Evolutionary conservation across 2,113 vertebrate genomes (phyloP).

Genomic region (Stigmatopora argus): DNA sequence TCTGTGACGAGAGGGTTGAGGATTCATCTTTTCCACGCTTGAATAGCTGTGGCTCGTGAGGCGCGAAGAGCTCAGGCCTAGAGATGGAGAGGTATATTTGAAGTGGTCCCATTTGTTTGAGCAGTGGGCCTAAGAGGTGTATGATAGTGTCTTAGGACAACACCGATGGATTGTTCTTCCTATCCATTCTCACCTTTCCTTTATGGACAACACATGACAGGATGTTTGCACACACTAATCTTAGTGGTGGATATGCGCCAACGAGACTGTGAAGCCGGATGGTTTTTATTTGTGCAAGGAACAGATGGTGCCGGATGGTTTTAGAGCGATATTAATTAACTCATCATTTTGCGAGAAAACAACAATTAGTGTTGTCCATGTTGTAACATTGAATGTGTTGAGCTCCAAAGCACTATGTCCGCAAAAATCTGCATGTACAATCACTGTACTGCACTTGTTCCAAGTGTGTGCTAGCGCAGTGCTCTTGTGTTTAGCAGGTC

Average conservation of each 20-base stretch:
- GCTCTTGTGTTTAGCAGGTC: background rate
- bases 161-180: slow-evolving; percentile 47
- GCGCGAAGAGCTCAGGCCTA: slow-evolving; percentile 22
- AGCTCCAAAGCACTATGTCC: background rate
- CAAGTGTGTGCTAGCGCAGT: background rate
- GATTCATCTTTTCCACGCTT: slow-evolving; percentile 24
- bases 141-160: slow-evolving; percentile 30
- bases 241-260: slow-evolving; percentile 26
- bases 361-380: background rate
- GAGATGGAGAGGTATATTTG: slow-evolving; percentile 30
- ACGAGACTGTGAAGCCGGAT: slow-evolving; percentile 27
- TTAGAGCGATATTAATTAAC: slow-evolving; percentile 7
- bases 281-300: slow-evolving; percentile 1
- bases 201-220: slow-evolving; percentile 25
- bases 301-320: slow-evolving; percentile 18
- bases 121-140: slow-evolving; percentile 20
- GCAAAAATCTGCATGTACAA: background rate
- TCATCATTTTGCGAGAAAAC: slow-evolving; percentile 1
- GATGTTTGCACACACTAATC: slow-evolving; percentile 17
- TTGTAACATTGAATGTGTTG: background rate
- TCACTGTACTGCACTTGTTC: background rate
- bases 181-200: slow-evolving; percentile 31
- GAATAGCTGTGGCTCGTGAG: slow-evolving; percentile 16
- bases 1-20: background rate
- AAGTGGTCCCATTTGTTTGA: slow-evolving; percentile 33